phyloP scores from a whole-genome alignment of 2,797 vertebrate genomes.

The Paratrypauchen microcephalus region DNA sequence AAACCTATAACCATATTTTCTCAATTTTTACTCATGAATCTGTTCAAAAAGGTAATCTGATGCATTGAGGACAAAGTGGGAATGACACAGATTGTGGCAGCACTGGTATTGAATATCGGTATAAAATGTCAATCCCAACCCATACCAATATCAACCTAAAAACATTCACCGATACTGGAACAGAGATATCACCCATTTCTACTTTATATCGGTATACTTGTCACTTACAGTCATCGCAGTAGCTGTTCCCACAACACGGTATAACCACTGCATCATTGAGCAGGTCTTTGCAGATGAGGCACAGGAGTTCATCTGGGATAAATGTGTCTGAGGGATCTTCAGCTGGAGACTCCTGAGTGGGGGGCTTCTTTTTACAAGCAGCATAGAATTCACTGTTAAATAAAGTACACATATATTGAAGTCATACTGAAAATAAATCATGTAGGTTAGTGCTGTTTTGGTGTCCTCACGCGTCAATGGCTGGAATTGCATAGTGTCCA shows the following conservation, averaged over 20 bases:
- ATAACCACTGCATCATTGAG: constrained; percentile 95
- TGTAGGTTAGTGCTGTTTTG: background rate
- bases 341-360: constrained; percentile 83
- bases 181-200: no score
- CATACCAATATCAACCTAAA: no score
- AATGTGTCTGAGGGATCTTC: constrained; percentile 85
- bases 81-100: no score
- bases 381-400: constrained; percentile 88
- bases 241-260: constrained; percentile 97
- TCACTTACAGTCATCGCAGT: constrained; percentile 96
- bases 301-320: constrained; percentile 89
- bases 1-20: no score
- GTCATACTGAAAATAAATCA: background rate
- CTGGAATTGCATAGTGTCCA: constrained; percentile 92
- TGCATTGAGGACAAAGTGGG: no score
- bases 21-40: no score
- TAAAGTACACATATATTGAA: background rate
- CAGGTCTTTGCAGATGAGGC: constrained; percentile 93
- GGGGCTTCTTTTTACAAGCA: constrained; percentile 95
- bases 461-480: constrained; percentile 91
- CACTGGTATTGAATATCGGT: no score
- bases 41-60: no score
- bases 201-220: background rate
- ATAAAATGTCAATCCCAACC: no score
- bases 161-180: no score